A percentile compares a stretch with the other conserved stretches of the same genome.
These are phyloP conservation scores for Zingel zingel DNA, from an alignment of 2,113 vertebrate genomes.

Conservation along the genomic window DNA sequence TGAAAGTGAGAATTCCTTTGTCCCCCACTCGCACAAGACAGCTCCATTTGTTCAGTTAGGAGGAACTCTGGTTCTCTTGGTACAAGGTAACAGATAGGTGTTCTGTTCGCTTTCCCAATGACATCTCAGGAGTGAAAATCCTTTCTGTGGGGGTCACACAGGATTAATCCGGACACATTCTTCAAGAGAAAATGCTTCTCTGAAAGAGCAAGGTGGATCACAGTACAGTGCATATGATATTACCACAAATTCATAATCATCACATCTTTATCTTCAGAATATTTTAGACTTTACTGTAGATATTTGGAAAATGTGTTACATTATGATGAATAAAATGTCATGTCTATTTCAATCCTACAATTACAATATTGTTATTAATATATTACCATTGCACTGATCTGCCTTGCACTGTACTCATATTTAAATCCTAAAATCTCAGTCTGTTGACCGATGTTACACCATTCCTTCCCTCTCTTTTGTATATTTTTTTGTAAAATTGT, in stretches of 20 bases:
- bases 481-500: no score
- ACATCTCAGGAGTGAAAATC: conserved; percentile 52
- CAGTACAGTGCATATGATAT: not conserved
- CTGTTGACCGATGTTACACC: no score
- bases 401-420: no score
- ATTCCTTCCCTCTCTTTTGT: no score
- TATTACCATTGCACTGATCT: no score
- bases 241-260: conserved; percentile 5
- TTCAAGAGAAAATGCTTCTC: conserved; percentile 10
- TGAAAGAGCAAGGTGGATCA: conserved; percentile 15
- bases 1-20: conserved; percentile 76
- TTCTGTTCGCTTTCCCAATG: conserved; percentile 69
- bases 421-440: no score
- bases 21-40: conserved; percentile 71
- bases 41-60: conserved; percentile 84
- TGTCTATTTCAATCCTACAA: no score
- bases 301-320: not conserved
- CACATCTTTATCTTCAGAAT: not conserved
- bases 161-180: conserved; percentile 39
- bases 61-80: conserved; percentile 70
- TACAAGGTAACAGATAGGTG: conserved; percentile 78
- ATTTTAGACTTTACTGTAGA: not conserved
- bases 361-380: no score
- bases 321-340: not conserved
- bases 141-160: conserved; percentile 45